Base-by-base conservation (phyloP, 2,888 invertebrate species). In the Apomyelois bistriatella region DNA sequence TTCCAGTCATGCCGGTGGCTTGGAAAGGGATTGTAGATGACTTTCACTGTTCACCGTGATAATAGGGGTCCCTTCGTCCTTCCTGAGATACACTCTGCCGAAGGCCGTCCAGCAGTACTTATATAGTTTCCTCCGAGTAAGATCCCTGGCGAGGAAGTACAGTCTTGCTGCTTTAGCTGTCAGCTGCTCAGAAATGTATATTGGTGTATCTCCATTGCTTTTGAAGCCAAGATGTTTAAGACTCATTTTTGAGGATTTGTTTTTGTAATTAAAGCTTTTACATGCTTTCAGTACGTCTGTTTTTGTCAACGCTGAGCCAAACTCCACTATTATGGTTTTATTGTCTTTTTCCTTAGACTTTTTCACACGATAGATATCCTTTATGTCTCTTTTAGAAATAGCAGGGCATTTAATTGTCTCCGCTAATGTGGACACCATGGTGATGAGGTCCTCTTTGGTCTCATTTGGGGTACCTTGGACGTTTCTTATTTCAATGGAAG, bases 91-190 rank as follows among this genome's bases (percentile, higher is more conserved):
- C 5, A 43, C 43, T 7, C 12, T 43, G 28, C 43, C 43, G 7
- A 28, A 43, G n/a, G 30, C 17, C n/a, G 43, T 43, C 43, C 43
- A 43, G 8, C 43, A 43, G 13, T 28, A 43, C n/a, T 43, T 43
- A n/a, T 12, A 43, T 12, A 28, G 0, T 1, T 28, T 43, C 5
- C 22, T 28, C 22, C 12, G 5, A 28, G 28, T n/a, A 10, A 43
- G 43, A 12, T 43, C 30, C 8, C 43, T 43, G 2, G 43, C 43
- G 9, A 43, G 28, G 7, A 28, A 43, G 12, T 43, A 43, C 28
- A 43, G 30, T 10, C 43, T 22, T 9, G 43, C 28, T 12, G 22
- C 28, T 3, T 22, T 43, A 12, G 43, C 43, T 1, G 43, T 43
- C 4, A 43, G 43, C 12, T 43, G 43, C 12, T 43, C 43, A n/a